These are phyloP conservation scores for Marcusenius ussheri DNA, from an alignment of 2,113 vertebrate genomes.

Conservation along the genomic window DNA sequence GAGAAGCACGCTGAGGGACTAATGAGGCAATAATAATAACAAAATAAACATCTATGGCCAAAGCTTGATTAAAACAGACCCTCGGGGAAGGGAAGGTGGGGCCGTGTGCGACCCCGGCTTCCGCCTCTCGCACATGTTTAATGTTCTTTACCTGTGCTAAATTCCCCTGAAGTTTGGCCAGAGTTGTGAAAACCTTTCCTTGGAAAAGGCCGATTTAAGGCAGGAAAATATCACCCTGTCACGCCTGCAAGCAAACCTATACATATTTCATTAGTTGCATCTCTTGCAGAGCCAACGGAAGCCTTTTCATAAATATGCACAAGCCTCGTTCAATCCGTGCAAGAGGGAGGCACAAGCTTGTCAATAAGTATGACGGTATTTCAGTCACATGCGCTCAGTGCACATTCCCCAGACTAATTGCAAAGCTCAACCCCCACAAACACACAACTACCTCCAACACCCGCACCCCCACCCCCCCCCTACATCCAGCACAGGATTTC, in stretches of 20 bases:
- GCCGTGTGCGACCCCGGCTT: not conserved
- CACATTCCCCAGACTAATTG: conserved; percentile 7
- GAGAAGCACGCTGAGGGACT: conserved; percentile 5
- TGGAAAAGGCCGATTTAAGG: not conserved
- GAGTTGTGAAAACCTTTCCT: not conserved
- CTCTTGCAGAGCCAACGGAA: not conserved
- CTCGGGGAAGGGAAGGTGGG: not conserved
- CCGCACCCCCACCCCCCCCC: not conserved
- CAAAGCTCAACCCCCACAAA: not conserved
- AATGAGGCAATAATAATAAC: conserved; percentile 12
- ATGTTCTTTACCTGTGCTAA: conserved; percentile 4
- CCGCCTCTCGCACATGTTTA: not conserved
- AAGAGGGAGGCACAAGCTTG: not conserved
- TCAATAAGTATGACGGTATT: conserved; percentile 8
- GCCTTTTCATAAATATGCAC: conserved; percentile 17
- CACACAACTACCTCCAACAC: not conserved
- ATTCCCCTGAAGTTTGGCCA: not conserved
- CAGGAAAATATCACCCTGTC: conserved; percentile 11
- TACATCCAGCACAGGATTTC: not conserved
- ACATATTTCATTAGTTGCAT: conserved; percentile 15
- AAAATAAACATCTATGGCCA: conserved; percentile 8
- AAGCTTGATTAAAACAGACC: conserved; percentile 1
- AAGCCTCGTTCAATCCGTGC: not conserved
- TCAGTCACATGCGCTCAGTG: not conserved
- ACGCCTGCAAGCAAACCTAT: conserved; percentile 12